Percentiles rank a stretch among this genome's conserved stretches.
Conservation (phyloP, 2,113 vertebrate genomes). For the Vanacampus margaritifer region DNA sequence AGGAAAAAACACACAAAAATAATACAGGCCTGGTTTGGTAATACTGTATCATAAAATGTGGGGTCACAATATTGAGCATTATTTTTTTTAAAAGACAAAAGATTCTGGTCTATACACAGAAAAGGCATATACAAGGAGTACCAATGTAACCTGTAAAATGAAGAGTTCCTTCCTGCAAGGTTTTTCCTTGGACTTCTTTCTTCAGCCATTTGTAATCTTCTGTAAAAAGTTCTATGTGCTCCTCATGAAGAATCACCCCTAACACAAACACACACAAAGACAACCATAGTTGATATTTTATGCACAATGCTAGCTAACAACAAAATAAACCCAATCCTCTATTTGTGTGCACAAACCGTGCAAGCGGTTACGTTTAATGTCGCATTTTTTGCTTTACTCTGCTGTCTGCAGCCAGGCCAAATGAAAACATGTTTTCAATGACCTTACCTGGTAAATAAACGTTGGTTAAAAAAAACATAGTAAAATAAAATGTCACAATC, state of each 20-base stretch:
- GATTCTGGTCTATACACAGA: no score
- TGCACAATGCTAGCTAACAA: background rate
- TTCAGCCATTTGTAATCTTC: slow-evolving; percentile 86
- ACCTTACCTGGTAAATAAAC: no score
- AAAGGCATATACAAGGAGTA: background rate
- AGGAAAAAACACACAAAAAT: background rate
- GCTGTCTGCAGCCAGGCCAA: no score
- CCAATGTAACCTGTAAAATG: slow-evolving; percentile 85
- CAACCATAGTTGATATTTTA: background rate
- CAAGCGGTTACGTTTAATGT: no score
- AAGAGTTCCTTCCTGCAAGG: slow-evolving; percentile 80
- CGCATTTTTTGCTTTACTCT: no score
- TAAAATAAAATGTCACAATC: no score
- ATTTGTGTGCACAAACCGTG: no score
- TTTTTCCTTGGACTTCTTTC: slow-evolving; percentile 80
- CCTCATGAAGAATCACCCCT: slow-evolving; percentile 87
- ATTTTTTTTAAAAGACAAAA: background rate
- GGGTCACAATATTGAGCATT: background rate
- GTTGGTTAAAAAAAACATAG: no score
- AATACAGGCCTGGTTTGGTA: background rate
- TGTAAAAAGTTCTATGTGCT: slow-evolving; percentile 89
- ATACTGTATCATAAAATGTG: background rate
- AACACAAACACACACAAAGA: slow-evolving; percentile 25
- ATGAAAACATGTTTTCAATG: no score
- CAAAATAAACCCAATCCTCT: background rate